These are phyloP conservation scores for Bufo gargarizans DNA, from an alignment of 2,113 vertebrate genomes.

Conservation along the genomic window DNA sequence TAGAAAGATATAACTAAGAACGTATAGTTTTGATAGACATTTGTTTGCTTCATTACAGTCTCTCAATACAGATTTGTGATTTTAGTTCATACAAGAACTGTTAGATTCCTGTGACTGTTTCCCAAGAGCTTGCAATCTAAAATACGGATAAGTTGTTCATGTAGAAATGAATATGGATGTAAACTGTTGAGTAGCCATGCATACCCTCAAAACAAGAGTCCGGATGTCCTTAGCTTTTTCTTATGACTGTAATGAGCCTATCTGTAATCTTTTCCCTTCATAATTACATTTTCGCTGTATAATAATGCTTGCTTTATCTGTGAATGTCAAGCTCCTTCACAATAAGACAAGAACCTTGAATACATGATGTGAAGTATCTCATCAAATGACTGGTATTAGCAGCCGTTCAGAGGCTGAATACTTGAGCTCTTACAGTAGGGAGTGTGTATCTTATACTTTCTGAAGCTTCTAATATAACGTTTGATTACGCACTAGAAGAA, in stretches of 20 bases:
- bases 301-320: not conserved
- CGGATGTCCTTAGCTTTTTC: not conserved
- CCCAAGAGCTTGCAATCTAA: too few relatives aligned
- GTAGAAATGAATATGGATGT: not conserved
- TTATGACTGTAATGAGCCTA: not conserved
- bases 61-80: too few relatives aligned
- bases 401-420: not conserved
- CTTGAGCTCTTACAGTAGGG: not conserved
- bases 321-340: not conserved
- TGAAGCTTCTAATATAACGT: not conserved
- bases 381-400: slow-evolving; percentile 21
- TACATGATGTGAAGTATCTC: not conserved
- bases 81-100: too few relatives aligned
- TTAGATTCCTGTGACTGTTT: too few relatives aligned
- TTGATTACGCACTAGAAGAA: not conserved
- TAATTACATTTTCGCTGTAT: not conserved
- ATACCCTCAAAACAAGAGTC: too few relatives aligned
- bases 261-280: not conserved
- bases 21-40: too few relatives aligned
- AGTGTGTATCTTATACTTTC: not conserved
- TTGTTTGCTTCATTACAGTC: too few relatives aligned
- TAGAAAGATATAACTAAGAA: too few relatives aligned
- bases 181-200: not conserved
- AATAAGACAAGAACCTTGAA: not conserved
- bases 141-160: too few relatives aligned